A percentile compares a stretch with the other conserved stretches of the same genome.
Conservation (phyloP, 2,888 invertebrate species). For the Drosophila nr. perissopoda region DNA sequence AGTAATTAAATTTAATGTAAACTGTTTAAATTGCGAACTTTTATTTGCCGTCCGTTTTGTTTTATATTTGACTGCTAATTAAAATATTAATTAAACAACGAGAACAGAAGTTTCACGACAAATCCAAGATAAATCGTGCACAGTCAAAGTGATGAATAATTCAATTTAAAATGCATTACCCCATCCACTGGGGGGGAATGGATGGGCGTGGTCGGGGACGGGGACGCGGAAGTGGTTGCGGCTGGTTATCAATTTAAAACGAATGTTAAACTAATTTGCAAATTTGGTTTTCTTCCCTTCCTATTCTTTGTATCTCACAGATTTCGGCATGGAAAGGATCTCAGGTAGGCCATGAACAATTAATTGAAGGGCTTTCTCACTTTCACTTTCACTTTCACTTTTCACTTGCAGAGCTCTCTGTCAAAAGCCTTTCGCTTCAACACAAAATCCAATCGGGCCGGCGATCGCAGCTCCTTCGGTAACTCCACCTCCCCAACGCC, state of each 20-base stretch:
- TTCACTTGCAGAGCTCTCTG: constrained; percentile 81
- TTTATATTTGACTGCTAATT: constrained; percentile 12
- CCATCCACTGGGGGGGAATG: background rate
- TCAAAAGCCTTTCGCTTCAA: constrained; percentile 85
- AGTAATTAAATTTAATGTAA: constrained; percentile 49
- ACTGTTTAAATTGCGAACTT: constrained; percentile 34
- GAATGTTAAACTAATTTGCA: constrained; percentile 19
- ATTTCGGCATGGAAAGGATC: constrained; percentile 85
- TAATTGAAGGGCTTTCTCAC: background rate
- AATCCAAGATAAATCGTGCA: constrained; percentile 41
- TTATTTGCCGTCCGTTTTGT: constrained; percentile 24
- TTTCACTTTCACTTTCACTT: background rate
- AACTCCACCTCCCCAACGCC: constrained; percentile 85
- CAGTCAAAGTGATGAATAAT: constrained; percentile 21
- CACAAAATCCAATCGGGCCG: constrained; percentile 82
- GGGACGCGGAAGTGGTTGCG: background rate
- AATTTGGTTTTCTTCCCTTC: constrained; percentile 28
- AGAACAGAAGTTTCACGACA: constrained; percentile 69
- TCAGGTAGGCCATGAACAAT: constrained; percentile 75
- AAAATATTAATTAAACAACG: constrained; percentile 14
- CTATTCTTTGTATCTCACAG: constrained; percentile 58
- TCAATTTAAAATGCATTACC: constrained; percentile 17
- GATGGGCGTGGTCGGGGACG: background rate
- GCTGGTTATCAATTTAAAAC: constrained; percentile 5
- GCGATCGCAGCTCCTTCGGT: constrained; percentile 84